phyloP scores from a whole-genome alignment of 2,113 vertebrate genomes.

The Syrrhaptes paradoxus region DNA sequence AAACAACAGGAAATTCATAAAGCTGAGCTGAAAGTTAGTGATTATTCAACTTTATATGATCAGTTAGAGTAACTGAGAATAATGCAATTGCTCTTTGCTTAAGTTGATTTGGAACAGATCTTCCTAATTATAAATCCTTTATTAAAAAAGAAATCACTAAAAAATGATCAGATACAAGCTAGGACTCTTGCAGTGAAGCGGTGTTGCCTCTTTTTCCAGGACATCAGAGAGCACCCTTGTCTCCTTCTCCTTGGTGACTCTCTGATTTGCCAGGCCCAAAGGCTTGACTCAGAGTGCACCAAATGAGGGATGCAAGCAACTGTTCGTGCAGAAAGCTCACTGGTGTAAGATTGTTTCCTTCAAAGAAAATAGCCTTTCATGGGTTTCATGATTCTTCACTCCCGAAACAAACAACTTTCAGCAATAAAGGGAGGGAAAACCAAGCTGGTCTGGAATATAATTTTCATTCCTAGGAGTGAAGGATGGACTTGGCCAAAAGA shows the following conservation, averaged over 20 bases:
- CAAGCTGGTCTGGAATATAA: not conserved
- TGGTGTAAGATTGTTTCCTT: not conserved
- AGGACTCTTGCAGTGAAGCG: fast-evolving
- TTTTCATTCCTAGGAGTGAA: not conserved
- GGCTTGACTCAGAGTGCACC: not conserved
- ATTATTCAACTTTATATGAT: not conserved
- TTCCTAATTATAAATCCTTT: not conserved
- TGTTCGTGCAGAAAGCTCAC: not conserved
- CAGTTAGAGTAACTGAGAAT: not conserved
- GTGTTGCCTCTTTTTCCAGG: not conserved
- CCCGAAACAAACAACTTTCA: not conserved
- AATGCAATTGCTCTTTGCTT: not conserved
- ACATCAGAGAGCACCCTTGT: not conserved
- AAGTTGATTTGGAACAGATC: not conserved
- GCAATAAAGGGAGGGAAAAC: not conserved
- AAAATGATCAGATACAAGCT: not conserved
- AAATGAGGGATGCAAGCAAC: not conserved
- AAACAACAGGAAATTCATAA: not conserved
- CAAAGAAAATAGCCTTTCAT: constrained; percentile 1
- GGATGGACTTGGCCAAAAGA: not conserved
- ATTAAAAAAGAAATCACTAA: not conserved
- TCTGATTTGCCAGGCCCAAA: not conserved
- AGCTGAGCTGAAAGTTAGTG: not conserved
- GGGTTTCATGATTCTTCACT: not conserved
- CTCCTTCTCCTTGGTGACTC: not conserved